Evolutionary conservation across 2,113 vertebrate species (phyloP).

Genomic region (Herpetotheres cachinnans): DNA sequence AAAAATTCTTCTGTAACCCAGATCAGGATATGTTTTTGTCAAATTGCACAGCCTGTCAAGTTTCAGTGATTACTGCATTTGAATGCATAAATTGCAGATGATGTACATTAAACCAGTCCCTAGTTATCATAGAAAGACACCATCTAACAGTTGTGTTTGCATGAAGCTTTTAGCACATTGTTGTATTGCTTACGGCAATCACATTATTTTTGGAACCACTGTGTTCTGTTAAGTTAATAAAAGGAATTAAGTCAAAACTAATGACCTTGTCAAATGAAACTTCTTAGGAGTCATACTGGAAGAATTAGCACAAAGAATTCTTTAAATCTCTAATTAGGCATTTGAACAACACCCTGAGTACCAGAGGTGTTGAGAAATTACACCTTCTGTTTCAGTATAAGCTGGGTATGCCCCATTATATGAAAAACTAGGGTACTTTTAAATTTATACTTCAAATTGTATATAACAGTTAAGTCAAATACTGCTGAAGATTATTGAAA

Average conservation of each 20-base stretch:
- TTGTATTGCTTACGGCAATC: constrained; percentile 7
- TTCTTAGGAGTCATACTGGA: neutral
- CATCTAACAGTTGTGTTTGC: neutral
- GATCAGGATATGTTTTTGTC: neutral
- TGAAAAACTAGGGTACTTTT: neutral
- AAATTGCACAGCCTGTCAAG: neutral
- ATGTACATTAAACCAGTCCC: neutral
- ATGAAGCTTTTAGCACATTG: neutral
- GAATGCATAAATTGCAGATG: neutral
- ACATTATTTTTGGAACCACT: neutral
- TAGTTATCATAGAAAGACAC: neutral
- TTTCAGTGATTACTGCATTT: neutral
- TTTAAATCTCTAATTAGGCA: neutral
- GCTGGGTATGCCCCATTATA: neutral
- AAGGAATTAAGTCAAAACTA: constrained; percentile 9
- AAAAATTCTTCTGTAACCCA: neutral
- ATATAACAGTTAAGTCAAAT: neutral
- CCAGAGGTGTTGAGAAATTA: neutral
- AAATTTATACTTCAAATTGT: neutral
- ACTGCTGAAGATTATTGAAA: neutral
- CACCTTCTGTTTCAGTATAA: neutral
- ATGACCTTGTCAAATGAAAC: neutral
- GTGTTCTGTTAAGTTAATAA: neutral
- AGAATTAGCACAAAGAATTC: neutral
- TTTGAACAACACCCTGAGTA: neutral